Percentiles rank a stretch among this genome's conserved stretches.
Conservation (phyloP, 2,888 invertebrate genomes). For the Diadegma fenestrale region DNA sequence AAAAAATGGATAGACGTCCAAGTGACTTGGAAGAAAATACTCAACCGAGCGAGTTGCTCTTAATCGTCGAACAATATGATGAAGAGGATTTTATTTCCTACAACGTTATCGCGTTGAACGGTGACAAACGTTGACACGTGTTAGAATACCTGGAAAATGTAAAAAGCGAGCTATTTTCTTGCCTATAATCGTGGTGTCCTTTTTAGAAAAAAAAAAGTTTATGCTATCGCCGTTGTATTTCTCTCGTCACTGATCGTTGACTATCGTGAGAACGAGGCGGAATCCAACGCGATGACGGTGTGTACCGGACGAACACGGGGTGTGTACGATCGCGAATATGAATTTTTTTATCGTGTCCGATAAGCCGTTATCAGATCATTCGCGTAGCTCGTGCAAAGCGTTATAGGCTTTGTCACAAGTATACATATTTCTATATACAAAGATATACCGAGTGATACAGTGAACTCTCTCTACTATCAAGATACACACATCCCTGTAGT, state of each 20-base stretch:
- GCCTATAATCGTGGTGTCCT: neutral
- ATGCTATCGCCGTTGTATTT: constrained; percentile 48
- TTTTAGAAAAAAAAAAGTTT: constrained; percentile 3
- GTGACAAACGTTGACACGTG: constrained; percentile 63
- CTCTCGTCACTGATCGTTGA: constrained; percentile 51
- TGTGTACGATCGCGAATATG: constrained; percentile 61
- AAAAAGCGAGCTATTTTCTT: constrained; percentile 31
- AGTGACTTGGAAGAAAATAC: neutral
- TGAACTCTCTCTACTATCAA: constrained; percentile 52
- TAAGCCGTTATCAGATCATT: constrained; percentile 64
- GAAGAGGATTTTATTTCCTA: constrained; percentile 26
- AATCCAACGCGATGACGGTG: constrained; percentile 17
- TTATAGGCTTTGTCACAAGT: constrained; percentile 6
- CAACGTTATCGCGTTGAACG: constrained; percentile 58
- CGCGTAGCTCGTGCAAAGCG: constrained; percentile 52
- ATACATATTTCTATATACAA: constrained; percentile 1
- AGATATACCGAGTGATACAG: constrained; percentile 1
- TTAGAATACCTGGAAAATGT: constrained; percentile 63
- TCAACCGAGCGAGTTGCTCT: constrained; percentile 14
- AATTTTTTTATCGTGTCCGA: constrained; percentile 65
- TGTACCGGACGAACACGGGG: constrained; percentile 32
- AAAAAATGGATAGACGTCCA: neutral
- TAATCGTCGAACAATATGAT: constrained; percentile 34
- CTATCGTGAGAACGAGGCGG: constrained; percentile 24
- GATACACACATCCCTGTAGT: constrained; percentile 26